Conservation (phyloP, 1,140 invertebrate species). For the Bilobella aurantiaca region DNA sequence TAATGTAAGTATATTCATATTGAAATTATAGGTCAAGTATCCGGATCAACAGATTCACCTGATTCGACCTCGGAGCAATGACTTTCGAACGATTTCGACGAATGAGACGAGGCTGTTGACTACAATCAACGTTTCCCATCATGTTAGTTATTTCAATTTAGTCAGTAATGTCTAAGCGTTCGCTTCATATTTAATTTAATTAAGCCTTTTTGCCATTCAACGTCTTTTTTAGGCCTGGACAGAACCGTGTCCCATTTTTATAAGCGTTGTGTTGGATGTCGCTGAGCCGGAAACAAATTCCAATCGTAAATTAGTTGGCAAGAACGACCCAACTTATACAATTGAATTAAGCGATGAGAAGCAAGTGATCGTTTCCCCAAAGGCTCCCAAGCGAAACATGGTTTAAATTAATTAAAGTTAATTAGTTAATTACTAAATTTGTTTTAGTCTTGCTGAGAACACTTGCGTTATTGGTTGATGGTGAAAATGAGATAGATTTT, state of each 20-base stretch:
- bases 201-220: neutral
- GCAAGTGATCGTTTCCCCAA: constrained; percentile 76
- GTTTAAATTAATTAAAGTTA: neutral
- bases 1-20: neutral
- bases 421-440: neutral
- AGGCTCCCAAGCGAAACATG: constrained; percentile 72
- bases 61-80: constrained; percentile 57
- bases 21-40: constrained; percentile 56
- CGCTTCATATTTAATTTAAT: neutral
- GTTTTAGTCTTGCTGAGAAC: neutral
- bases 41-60: constrained; percentile 81
- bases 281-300: constrained; percentile 50
- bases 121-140: constrained; percentile 76
- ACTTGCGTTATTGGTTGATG: neutral
- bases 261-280: constrained; percentile 68
- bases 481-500: no score
- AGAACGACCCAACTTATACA: constrained; percentile 51
- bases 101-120: constrained; percentile 65
- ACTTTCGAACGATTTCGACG: constrained; percentile 40
- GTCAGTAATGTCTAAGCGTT: neutral
- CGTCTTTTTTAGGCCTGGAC: constrained; percentile 65
- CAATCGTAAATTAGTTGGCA: constrained; percentile 40
- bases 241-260: constrained; percentile 76
- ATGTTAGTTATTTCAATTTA: constrained; percentile 42
- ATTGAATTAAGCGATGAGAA: constrained; percentile 81